Base-by-base conservation (phyloP, 1,140 invertebrate genomes). In the Drosophila baimaii region DNA sequence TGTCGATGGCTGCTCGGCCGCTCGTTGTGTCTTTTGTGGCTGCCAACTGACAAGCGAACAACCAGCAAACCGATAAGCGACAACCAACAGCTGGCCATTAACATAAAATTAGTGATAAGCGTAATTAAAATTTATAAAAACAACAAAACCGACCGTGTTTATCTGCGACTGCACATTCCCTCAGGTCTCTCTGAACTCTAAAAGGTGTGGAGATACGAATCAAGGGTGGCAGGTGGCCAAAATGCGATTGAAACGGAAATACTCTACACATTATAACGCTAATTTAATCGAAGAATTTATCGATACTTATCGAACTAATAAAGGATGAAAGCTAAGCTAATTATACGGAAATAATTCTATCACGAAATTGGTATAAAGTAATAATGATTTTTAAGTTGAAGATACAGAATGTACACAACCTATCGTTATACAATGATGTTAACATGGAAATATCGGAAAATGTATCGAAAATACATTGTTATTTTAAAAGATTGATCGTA, bases 91-190 rank as follows among this genome's bases (percentile, higher is more conserved):
- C 68, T 83, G 83, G 76, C 79, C 79, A 86, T 86, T 86, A 86
- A 80, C 83, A 89, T 86, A 86, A 79, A 86, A 86, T 88, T 88
- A 83, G 79, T 83, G 83, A 86, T 86, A 86, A 86, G 72, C 47
- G 72, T 86, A 83, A 86, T 86, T 86, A 86, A 86, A 88, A 83
- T 79, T 88, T 75, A 79, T 76, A 86, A 88, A 83, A 61, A 57
- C 47, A 43, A 68, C 58, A 62, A 63, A 66, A 52, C 17, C 27
- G 37, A 71, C 65, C 66, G 62, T 59, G 65, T 79, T 82, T 86
- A 84, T 84, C 81, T 39, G 64, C 31, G 5, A 64, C 35, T 64
- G 37, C 61, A 64, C 31, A 61, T 52, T 71, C 41, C 65, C 49
- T n/a, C 33, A 57, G 65, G 49, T 31, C 41, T 31, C 41, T 56